These are phyloP conservation scores for Euspilapteryx auroguttella DNA, from an alignment of 2,888 invertebrate species.

Conservation along the genomic window DNA sequence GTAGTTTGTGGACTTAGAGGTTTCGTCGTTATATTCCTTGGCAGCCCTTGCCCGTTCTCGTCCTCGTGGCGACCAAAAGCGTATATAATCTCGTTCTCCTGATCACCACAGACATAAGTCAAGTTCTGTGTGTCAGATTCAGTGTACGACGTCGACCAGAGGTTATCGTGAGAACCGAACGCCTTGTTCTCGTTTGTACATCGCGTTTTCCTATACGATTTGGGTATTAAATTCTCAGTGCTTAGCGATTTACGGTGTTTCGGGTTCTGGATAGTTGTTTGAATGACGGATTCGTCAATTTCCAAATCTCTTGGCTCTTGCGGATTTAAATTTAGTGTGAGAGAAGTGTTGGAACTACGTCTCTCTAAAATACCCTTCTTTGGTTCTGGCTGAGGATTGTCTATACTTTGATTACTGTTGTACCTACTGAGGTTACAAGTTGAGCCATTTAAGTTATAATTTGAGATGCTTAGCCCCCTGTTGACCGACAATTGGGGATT, in stretches of 20 bases:
- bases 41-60: constrained; percentile 31
- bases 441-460: too few relatives aligned
- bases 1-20: constrained; percentile 67
- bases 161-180: constrained; percentile 53
- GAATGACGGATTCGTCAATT: constrained; percentile 38
- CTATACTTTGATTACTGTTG: constrained; percentile 60
- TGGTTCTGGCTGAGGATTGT: constrained; percentile 33
- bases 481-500: too few relatives aligned
- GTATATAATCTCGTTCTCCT: constrained; percentile 52
- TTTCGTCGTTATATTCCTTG: constrained; percentile 64
- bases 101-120: constrained; percentile 48
- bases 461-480: too few relatives aligned
- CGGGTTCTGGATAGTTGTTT: constrained; percentile 32
- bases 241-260: constrained; percentile 61
- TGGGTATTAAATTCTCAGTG: constrained; percentile 62
- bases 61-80: constrained; percentile 46
- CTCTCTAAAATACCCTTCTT: constrained; percentile 78
- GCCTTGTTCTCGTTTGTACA: constrained; percentile 25
- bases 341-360: constrained; percentile 87
- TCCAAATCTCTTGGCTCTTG: constrained; percentile 49
- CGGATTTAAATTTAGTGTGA: constrained; percentile 73
- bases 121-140: constrained; percentile 33
- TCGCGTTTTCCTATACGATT: constrained; percentile 42
- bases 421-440: constrained; percentile 54
- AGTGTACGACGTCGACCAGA: constrained; percentile 45